Evolutionary conservation across 2,797 vertebrate genomes (phyloP), one percentile per base, ranked within the genome.

Genomic region (Pterois miles): DNA sequence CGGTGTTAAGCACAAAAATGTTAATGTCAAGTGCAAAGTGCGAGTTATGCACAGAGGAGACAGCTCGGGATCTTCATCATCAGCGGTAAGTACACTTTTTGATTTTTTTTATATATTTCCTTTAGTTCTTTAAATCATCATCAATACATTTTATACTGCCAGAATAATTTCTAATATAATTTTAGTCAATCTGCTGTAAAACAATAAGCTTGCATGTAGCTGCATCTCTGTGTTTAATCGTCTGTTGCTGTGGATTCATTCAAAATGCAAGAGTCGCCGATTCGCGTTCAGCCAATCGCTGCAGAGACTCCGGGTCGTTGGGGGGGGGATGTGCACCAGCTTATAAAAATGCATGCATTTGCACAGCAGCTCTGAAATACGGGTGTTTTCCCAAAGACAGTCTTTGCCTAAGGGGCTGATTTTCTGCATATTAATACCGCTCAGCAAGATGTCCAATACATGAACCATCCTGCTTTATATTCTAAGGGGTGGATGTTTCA

Each of bases 1-100:
- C 72, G 95, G 95, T 63, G 84, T 96, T 20, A 96, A 96, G 86
- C 88, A 94, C 88, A 96, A 95, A 91, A 96, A 95, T 82, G 95
- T 94, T 77, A 95, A 96, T 73, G 95, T 96, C 63, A 95, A 94
- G 90, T 95, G 95, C 88, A 96, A 96, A 91, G 94, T 95, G 78
- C 91, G 94, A 16, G 94, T 94, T 1, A 94, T 95, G 92, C 95
- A 95, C 92, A 86, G 94, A 22, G 94, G 95, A 0, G 95, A 96
- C 89, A 94, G 90, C 92, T 94, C 92, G 0, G 88, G 93, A 3
- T 95, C 94, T 0, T 83, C 93, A 1, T 94, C 93, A 0, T 94
- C 95, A 58, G 93, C 92, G 83, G 95, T 95, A 73, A 94, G 94
- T 92, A 52, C 31, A 23, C 52, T 50, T 59, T 25, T 14, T 22